These are phyloP conservation scores for Dryoscopus gambensis DNA, from an alignment of 2,113 vertebrate species.

Conservation along the genomic window DNA sequence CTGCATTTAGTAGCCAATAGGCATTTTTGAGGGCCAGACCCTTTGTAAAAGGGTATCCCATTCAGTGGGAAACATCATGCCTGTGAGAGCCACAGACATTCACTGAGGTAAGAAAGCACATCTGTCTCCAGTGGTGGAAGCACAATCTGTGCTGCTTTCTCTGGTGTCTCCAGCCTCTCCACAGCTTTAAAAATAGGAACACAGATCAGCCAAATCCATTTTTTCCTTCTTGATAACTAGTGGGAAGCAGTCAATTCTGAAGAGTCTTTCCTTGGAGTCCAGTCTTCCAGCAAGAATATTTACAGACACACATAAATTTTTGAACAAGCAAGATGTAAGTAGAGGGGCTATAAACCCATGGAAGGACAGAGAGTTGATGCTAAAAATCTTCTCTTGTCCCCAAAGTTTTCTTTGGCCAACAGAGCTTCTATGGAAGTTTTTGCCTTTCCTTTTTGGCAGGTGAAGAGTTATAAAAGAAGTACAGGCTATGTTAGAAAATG, in stretches of 20 bases:
- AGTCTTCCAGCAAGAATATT: not conserved
- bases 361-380: not conserved
- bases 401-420: not conserved
- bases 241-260: not conserved
- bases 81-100: not conserved
- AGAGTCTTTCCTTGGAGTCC: not conserved
- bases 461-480: constrained; percentile 7
- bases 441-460: not conserved
- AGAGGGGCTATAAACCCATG: not conserved
- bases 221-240: not conserved
- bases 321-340: not conserved
- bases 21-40: not conserved
- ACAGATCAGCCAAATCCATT: not conserved
- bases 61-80: not conserved
- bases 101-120: not conserved
- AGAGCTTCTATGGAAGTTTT: not conserved
- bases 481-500: not conserved
- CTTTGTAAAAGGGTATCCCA: not conserved
- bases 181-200: not conserved
- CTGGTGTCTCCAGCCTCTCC: not conserved
- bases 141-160: not conserved
- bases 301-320: not conserved
- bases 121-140: not conserved
- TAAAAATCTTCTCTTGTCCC: not conserved
- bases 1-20: not conserved